Evolutionary conservation across 2,113 vertebrate genomes (phyloP).

Genomic region (Brienomyrus brachyistius): DNA sequence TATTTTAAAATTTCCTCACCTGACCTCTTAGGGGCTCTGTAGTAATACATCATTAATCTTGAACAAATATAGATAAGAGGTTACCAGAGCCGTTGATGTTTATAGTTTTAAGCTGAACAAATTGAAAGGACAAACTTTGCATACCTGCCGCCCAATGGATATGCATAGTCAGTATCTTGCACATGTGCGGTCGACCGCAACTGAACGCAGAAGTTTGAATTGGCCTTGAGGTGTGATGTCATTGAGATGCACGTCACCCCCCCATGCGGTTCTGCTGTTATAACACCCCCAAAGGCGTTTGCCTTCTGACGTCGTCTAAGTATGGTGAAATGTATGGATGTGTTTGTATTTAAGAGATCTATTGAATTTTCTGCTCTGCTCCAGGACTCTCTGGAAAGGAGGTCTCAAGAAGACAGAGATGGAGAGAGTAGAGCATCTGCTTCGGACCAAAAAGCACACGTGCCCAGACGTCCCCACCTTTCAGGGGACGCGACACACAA

Average conservation of each 20-base stretch:
- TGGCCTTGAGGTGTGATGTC: neutral
- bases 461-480: neutral
- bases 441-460: neutral
- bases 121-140: too few species aligned
- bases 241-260: neutral
- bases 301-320: neutral
- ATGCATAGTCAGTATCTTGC: too few species aligned
- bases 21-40: too few species aligned
- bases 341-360: neutral
- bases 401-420: conserved; percentile 48
- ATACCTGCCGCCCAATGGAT: too few species aligned
- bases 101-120: too few species aligned
- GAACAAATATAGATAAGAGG: too few species aligned
- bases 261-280: neutral
- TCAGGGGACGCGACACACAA: conserved; percentile 35
- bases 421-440: neutral
- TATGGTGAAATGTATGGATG: neutral
- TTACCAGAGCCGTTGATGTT: too few species aligned
- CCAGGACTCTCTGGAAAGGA: conserved; percentile 53
- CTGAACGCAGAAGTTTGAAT: too few species aligned
- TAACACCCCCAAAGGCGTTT: neutral
- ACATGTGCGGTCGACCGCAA: too few species aligned
- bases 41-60: too few species aligned
- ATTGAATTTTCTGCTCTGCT: conserved; percentile 14
- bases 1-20: too few species aligned